Percentiles rank a stretch among this genome's conserved stretches.
Evolutionary conservation across 2,888 invertebrate genomes (phyloP).

Genomic region (Lordiphosa fenestrarum): DNA sequence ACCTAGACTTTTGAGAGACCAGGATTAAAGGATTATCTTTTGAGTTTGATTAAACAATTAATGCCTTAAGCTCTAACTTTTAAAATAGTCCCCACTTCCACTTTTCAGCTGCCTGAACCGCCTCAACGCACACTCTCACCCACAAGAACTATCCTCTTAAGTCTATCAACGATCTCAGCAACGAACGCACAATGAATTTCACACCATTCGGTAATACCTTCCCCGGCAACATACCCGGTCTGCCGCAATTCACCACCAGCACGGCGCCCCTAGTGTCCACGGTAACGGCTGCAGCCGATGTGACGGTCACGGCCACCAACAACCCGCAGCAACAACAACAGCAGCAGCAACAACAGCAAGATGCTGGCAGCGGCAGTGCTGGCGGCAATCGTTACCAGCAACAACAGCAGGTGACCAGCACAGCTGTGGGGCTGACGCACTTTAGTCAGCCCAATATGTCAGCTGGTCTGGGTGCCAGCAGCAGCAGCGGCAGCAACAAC

Average conservation of each 20-base stretch:
- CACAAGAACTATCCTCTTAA: conserved; percentile 2
- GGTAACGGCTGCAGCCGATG: conserved; percentile 83
- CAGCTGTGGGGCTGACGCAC: conserved; percentile 80
- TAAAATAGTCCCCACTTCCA: background rate
- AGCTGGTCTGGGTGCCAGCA: conserved; percentile 71
- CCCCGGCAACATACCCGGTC: conserved; percentile 89
- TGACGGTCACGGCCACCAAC: conserved; percentile 58
- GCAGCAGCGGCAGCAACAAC: conserved; percentile 39
- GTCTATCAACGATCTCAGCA: conserved; percentile 12
- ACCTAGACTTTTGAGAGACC: too few relatives aligned
- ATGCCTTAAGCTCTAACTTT: too few relatives aligned
- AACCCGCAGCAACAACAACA: conserved; percentile 69
- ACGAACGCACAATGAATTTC: conserved; percentile 86
- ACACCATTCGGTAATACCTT: conserved; percentile 90
- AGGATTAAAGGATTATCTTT: too few relatives aligned
- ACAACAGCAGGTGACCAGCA: conserved; percentile 61
- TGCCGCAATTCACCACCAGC: conserved; percentile 88
- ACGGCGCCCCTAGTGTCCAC: conserved; percentile 82
- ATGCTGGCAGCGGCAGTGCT: conserved; percentile 44
- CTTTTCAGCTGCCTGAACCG: conserved; percentile 20
- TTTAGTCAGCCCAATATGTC: conserved; percentile 83
- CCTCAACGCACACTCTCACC: conserved; percentile 15
- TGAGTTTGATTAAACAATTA: too few relatives aligned
- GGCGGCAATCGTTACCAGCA: conserved; percentile 77
- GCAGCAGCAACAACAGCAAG: conserved; percentile 57